A percentile compares a stretch with the other conserved stretches of the same genome.
Evolutionary conservation across 2,888 invertebrate genomes (phyloP).

Genomic region (Dorcus parallelipipedus): DNA sequence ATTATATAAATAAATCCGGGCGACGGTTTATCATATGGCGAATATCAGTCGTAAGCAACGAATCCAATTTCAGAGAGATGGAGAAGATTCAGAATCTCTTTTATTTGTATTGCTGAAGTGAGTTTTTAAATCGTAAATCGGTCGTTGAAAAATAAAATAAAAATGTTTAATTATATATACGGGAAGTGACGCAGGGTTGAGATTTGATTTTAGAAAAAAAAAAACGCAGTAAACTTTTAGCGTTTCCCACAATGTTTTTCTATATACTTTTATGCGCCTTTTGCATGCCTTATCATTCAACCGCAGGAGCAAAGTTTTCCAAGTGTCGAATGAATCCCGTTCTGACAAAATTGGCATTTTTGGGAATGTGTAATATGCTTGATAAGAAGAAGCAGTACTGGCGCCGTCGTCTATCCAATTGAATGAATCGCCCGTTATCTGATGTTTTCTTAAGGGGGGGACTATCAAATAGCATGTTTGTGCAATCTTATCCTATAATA

Average conservation of each 20-base stretch:
- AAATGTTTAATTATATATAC: too few relatives aligned
- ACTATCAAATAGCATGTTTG: constrained; percentile 37
- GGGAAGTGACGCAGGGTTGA: too few relatives aligned
- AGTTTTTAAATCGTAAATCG: too few relatives aligned
- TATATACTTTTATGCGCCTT: neutral
- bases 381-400: constrained; percentile 1
- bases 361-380: constrained; percentile 9
- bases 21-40: too few relatives aligned
- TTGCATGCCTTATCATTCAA: neutral
- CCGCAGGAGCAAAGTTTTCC: constrained; percentile 20
- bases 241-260: neutral
- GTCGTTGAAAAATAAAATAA: too few relatives aligned
- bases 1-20: too few relatives aligned
- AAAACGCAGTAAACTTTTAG: too few relatives aligned
- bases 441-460: constrained; percentile 33
- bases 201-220: too few relatives aligned
- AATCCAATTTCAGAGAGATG: too few relatives aligned
- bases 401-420: constrained; percentile 30
- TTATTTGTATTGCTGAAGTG: too few relatives aligned
- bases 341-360: constrained; percentile 23
- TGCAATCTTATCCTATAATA: constrained; percentile 37
- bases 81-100: too few relatives aligned
- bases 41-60: too few relatives aligned
- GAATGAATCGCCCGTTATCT: constrained; percentile 31
- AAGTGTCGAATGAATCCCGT: constrained; percentile 18